phyloP scores from a whole-genome alignment of 1,140 invertebrate genomes.

The Drosophila grimshawi region DNA sequence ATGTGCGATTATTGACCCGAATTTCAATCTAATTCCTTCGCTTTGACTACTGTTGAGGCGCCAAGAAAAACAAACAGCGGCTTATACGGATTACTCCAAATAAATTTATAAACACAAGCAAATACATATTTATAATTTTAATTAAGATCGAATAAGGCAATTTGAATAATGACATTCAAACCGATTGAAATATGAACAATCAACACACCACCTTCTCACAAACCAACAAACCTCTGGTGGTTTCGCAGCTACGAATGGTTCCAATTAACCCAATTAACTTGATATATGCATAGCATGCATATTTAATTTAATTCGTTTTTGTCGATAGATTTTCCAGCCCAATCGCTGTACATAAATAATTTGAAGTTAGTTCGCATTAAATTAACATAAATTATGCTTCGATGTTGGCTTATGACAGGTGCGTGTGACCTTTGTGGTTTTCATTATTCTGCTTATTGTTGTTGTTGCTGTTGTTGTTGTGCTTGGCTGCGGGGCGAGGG shows the following conservation, averaged over 20 bases:
- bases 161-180: conserved; percentile 36
- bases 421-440: conserved; percentile 21
- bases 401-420: conserved; percentile 72
- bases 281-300: conserved; percentile 74
- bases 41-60: background rate
- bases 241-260: conserved; percentile 25
- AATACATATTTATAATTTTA: conserved; percentile 22
- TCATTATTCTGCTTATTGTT: conserved; percentile 13
- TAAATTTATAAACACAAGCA: background rate
- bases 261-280: conserved; percentile 80
- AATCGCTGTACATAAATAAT: conserved; percentile 24
- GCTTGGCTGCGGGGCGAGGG: background rate
- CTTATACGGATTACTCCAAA: conserved; percentile 6
- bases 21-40: background rate
- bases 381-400: conserved; percentile 76
- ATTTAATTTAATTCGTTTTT: conserved; percentile 56
- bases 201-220: conserved; percentile 14
- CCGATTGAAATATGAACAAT: conserved; percentile 21
- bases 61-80: background rate
- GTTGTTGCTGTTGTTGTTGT: conserved; percentile 31
- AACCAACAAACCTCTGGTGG: conserved; percentile 34
- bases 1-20: background rate
- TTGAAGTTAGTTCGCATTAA: conserved; percentile 60
- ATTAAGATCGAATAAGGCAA: conserved; percentile 35
- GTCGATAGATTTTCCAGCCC: conserved; percentile 23